Base-by-base conservation (phyloP, 2,888 invertebrate genomes). In the Steinernema hermaphroditum region DNA sequence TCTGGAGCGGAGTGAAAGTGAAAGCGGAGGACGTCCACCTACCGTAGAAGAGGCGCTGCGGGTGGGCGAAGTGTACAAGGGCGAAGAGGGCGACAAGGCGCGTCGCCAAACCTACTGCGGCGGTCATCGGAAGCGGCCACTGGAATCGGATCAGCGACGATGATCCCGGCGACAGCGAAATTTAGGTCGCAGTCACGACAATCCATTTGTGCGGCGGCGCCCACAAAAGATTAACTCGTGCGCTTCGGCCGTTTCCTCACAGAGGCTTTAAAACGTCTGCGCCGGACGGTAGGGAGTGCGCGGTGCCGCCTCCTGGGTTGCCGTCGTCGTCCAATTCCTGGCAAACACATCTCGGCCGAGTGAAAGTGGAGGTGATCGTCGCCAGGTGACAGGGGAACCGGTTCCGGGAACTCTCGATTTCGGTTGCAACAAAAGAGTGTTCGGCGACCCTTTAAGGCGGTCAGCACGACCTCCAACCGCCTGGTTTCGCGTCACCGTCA, bases 1-100 rank as follows among this genome's bases (percentile, higher is more conserved):
- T 54, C 54, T 54, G 54, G 27, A 54, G 16, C 27, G 54, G 54
- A 54, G 54, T 54, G 54, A 54, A 54, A 54, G 54, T 24, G 54
- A 54, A 54, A 54, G 22, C 27, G 27, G 8, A 46, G 54, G 6
- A n/a, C 9, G 9, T 49, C 49, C 19, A n/a, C 24, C 4, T 54
- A 54, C 54, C 54, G 54, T 54, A 54, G 54, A 22, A 54, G 27
- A 27, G 6, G 22, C 54, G 54, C 27, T 54, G 54, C 24, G 54
- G 2, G 9, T 2, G 54, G 6, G 54, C 54, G 54, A 54, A 24
- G 54, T 2, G 9, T 8, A 54, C 6, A 16, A 27, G 22, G 14
- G 54, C 22, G 27, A 54, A 16, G 54, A 54, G 54, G 6, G 27
- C 54, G 54, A 22, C 22, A 27, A 54, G 22, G 54, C 54, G 54